Conservation (phyloP, 2,888 invertebrate genomes). For the Furcula furcula region DNA sequence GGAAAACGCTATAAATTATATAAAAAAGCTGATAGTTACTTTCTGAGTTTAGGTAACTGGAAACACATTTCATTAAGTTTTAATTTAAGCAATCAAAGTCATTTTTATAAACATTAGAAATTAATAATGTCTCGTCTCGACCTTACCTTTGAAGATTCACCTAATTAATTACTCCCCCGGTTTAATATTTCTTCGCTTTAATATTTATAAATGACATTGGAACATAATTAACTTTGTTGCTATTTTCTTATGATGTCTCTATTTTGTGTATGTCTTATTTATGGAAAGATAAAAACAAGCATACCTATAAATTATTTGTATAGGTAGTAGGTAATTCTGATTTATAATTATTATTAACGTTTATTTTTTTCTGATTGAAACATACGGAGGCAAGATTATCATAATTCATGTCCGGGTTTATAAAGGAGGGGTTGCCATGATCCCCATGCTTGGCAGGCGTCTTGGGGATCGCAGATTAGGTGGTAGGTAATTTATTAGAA, state of each 20-base stretch:
- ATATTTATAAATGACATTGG: constrained; percentile 34
- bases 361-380: no score
- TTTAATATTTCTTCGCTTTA: constrained; percentile 36
- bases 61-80: constrained; percentile 2
- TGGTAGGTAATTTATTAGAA: no score
- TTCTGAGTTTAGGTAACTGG: neutral
- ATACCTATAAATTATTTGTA: no score
- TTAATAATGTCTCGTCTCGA: constrained; percentile 35
- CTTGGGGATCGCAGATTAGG: no score
- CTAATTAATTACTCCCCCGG: constrained; percentile 44
- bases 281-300: constrained; percentile 10
- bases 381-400: no score
- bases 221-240: constrained; percentile 32
- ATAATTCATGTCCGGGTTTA: no score
- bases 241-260: constrained; percentile 23
- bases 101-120: constrained; percentile 36
- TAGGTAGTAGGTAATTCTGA: no score
- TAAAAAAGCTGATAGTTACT: no score
- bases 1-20: no score
- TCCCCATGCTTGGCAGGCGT: no score
- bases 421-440: no score
- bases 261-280: constrained; percentile 18
- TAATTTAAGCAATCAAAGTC: constrained; percentile 23
- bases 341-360: no score
- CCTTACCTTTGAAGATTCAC: constrained; percentile 48